Percentiles rank a stretch among this genome's conserved stretches.
These are phyloP conservation scores for Corythoichthys intestinalis DNA, from an alignment of 2,113 vertebrate species.

Conservation along the genomic window DNA sequence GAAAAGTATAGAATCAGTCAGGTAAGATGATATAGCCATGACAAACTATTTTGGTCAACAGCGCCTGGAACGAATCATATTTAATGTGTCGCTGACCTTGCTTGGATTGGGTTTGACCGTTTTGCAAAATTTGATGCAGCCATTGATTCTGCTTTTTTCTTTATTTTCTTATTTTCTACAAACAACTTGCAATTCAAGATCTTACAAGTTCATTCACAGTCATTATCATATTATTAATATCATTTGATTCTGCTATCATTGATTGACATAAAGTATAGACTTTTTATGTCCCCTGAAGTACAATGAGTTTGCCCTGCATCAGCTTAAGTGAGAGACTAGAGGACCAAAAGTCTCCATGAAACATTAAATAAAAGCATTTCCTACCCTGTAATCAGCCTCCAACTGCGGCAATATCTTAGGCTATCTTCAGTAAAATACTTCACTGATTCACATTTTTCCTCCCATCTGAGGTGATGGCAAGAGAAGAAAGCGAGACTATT, in stretches of 20 bases:
- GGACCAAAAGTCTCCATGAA: too few species aligned
- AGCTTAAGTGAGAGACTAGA: too few species aligned
- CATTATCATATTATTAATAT: neutral
- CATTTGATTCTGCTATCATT: too few species aligned
- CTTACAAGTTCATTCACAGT: neutral
- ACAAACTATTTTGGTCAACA: neutral
- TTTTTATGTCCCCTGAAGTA: too few species aligned
- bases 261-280: too few species aligned
- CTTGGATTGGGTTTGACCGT: neutral
- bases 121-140: neutral
- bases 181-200: neutral
- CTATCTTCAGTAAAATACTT: neutral
- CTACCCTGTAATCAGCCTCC: too few species aligned
- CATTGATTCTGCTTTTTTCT: neutral
- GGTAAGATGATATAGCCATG: slow-evolving; percentile 1
- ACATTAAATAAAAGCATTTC: too few species aligned
- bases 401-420: too few species aligned
- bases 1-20: neutral
- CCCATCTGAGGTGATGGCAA: neutral
- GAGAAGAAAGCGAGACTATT: neutral
- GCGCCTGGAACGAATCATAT: neutral
- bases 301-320: too few species aligned
- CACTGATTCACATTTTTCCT: neutral
- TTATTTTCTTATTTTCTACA: neutral
- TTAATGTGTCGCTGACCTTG: neutral